Evolutionary conservation across 2,888 invertebrate genomes (phyloP).

Genomic region (Craniophora ligustri): DNA sequence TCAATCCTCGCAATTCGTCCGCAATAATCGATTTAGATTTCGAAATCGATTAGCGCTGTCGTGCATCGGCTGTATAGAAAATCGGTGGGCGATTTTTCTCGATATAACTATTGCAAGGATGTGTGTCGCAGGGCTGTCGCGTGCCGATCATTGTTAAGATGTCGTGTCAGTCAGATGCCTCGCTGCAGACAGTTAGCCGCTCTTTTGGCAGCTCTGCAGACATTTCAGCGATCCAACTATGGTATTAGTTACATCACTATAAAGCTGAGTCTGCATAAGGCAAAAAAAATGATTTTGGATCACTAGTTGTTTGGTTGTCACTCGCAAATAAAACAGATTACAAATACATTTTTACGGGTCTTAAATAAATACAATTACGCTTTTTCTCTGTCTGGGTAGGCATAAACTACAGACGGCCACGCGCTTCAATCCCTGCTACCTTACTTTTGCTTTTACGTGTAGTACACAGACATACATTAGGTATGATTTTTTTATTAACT

Average conservation of each 20-base stretch:
- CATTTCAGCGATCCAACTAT: conserved; percentile 46
- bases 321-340: too few relatives aligned
- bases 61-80: conserved; percentile 16
- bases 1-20: neutral
- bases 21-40: conserved; percentile 16
- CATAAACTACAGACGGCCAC: too few relatives aligned
- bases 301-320: too few relatives aligned
- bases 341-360: too few relatives aligned
- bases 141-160: conserved; percentile 44
- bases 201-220: conserved; percentile 44
- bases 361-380: too few relatives aligned
- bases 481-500: too few relatives aligned
- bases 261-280: neutral
- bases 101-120: conserved; percentile 10
- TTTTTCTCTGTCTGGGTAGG: too few relatives aligned
- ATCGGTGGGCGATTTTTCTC: conserved; percentile 25
- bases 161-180: conserved; percentile 43
- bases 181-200: conserved; percentile 33
- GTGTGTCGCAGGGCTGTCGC: conserved; percentile 29
- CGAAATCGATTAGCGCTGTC: conserved; percentile 24
- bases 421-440: too few relatives aligned
- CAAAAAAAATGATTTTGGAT: neutral
- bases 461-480: too few relatives aligned
- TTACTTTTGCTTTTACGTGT: too few relatives aligned
- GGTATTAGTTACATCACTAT: conserved; percentile 46